Evolutionary conservation across 2,113 vertebrate genomes (phyloP).

Genomic region (Passer montanus): DNA sequence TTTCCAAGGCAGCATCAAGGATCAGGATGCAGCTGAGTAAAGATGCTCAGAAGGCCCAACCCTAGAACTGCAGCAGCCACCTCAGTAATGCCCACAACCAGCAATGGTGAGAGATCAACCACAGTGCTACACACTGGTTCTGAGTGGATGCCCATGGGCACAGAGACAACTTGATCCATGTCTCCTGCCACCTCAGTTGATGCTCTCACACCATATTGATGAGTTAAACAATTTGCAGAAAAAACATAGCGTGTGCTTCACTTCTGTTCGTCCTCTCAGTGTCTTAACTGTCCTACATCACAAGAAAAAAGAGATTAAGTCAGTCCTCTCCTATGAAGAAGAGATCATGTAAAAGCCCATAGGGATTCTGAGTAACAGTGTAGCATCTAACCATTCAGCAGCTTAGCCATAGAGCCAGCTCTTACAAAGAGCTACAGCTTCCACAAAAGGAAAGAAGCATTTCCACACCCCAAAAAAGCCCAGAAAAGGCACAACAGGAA

Average conservation of each 20-base stretch:
- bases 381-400: background rate
- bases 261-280: background rate
- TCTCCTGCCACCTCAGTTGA: background rate
- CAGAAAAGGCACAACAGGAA: background rate
- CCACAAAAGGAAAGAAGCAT: background rate
- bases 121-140: background rate
- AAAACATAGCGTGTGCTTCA: background rate
- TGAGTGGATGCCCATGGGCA: background rate
- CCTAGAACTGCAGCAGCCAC: background rate
- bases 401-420: background rate
- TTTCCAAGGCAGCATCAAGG: background rate
- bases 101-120: background rate
- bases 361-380: background rate
- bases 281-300: conserved; percentile 15
- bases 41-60: accelerated
- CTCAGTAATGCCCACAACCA: accelerated
- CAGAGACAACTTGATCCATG: background rate
- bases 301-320: background rate
- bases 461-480: background rate
- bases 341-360: background rate
- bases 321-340: background rate
- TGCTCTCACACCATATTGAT: background rate
- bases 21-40: background rate
- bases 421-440: background rate
- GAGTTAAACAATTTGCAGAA: background rate